Percentiles rank a stretch among this genome's conserved stretches.
These are phyloP conservation scores for Stenopsyche tienmushanensis DNA, from an alignment of 1,140 invertebrate species.

Conservation along the genomic window DNA sequence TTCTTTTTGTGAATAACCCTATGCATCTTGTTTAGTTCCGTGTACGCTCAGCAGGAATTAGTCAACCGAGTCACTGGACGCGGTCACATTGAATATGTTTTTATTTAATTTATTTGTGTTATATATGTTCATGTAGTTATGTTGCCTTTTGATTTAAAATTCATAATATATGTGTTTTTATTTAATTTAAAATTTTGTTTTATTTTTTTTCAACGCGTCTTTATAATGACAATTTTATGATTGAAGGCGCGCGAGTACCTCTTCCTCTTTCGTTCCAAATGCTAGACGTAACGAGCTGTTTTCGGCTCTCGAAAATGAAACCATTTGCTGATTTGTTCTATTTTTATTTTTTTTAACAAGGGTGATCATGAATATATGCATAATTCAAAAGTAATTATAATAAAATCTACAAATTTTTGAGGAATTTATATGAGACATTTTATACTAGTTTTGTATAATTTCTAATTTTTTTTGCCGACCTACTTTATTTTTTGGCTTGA, in stretches of 20 bases:
- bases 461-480: too few species aligned
- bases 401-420: too few species aligned
- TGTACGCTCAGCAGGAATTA: constrained; percentile 8
- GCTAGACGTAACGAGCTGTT: too few species aligned
- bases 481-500: constrained; percentile 39
- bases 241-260: too few species aligned
- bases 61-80: constrained; percentile 4
- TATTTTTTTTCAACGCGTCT: too few species aligned
- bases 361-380: too few species aligned
- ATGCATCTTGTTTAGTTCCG: constrained; percentile 10
- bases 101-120: constrained; percentile 42
- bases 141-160: constrained; percentile 39
- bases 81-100: constrained; percentile 34
- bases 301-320: too few species aligned
- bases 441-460: too few species aligned
- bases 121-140: constrained; percentile 41
- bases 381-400: too few species aligned
- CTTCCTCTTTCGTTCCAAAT: too few species aligned
- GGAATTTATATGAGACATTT: too few species aligned
- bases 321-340: background rate
- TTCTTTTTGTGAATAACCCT: constrained; percentile 19
- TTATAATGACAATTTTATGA: too few species aligned
- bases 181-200: constrained; percentile 40
- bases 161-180: constrained; percentile 42
- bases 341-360: background rate